Evolutionary conservation across 2,888 invertebrate genomes (phyloP).

Genomic region (Sesia bembeciformis): DNA sequence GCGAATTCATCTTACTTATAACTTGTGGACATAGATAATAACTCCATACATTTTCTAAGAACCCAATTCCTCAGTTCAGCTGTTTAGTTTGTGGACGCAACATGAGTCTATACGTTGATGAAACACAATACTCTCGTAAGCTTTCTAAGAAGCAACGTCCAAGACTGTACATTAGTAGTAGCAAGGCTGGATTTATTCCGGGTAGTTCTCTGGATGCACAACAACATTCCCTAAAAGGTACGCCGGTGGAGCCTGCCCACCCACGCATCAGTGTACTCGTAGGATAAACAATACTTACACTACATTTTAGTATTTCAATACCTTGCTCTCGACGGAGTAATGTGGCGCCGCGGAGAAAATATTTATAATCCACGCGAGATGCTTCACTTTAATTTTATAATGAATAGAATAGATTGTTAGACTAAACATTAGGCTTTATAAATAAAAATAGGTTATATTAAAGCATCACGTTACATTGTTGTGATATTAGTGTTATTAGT

Average conservation of each 20-base stretch:
- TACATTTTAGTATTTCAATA: conserved; percentile 35
- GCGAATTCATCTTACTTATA: no score
- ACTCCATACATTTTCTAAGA: no score
- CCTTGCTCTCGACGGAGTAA: conserved; percentile 30
- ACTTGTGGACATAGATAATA: no score
- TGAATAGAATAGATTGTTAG: no score
- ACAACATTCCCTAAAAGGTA: conserved; percentile 66
- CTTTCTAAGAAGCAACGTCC: neutral
- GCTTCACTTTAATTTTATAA: no score
- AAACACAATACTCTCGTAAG: neutral
- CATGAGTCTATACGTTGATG: neutral
- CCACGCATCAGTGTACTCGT: conserved; percentile 35
- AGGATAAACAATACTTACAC: conserved; percentile 33
- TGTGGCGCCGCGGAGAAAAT: conserved; percentile 32
- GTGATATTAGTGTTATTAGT: no score
- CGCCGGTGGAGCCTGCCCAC: conserved; percentile 27
- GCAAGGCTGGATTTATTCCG: neutral
- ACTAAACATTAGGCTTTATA: no score
- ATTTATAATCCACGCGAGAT: no score
- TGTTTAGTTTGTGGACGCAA: no score
- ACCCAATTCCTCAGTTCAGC: no score
- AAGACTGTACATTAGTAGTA: neutral
- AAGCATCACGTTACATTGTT: no score
- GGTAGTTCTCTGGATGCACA: conserved; percentile 6
- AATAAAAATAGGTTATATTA: no score